These are phyloP conservation scores for Chrysochloris asiatica DNA, from an alignment of 2,113 vertebrate genomes.

Conservation along the genomic window DNA sequence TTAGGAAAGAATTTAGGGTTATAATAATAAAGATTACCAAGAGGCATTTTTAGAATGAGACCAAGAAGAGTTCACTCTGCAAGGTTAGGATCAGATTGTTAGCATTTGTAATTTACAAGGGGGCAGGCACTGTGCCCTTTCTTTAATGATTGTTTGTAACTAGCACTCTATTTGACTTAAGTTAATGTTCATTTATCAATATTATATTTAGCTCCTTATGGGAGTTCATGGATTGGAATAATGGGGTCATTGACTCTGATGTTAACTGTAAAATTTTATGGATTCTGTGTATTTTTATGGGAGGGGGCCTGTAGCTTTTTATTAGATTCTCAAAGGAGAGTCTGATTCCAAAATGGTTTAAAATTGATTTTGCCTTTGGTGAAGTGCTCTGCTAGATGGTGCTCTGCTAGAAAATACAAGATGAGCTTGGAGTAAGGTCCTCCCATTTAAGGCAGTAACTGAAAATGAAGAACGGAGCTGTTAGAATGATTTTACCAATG, in stretches of 20 bases:
- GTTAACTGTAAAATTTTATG: not conserved
- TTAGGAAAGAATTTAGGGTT: constrained; percentile 20
- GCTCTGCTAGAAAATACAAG: not conserved
- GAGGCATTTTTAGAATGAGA: constrained; percentile 52
- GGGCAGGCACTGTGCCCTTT: not conserved
- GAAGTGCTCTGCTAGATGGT: not conserved
- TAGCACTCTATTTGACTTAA: not conserved
- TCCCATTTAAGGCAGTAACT: not conserved
- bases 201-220: not conserved
- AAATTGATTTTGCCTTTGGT: not conserved
- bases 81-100: constrained; percentile 26
- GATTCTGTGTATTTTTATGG: constrained; percentile 37
- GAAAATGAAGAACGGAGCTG: constrained; percentile 14
- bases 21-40: constrained; percentile 12
- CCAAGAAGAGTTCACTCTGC: not conserved
- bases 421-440: not conserved
- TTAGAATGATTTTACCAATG: not conserved
- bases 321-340: constrained; percentile 41
- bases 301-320: not conserved
- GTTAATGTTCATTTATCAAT: not conserved
- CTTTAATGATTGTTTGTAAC: not conserved
- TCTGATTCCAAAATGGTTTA: constrained; percentile 15
- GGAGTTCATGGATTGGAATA: not conserved
- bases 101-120: not conserved
- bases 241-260: not conserved